These are phyloP conservation scores for Anneissia japonica DNA, from an alignment of 35 echinoderm and acorn worm species.

Conservation along the genomic window DNA sequence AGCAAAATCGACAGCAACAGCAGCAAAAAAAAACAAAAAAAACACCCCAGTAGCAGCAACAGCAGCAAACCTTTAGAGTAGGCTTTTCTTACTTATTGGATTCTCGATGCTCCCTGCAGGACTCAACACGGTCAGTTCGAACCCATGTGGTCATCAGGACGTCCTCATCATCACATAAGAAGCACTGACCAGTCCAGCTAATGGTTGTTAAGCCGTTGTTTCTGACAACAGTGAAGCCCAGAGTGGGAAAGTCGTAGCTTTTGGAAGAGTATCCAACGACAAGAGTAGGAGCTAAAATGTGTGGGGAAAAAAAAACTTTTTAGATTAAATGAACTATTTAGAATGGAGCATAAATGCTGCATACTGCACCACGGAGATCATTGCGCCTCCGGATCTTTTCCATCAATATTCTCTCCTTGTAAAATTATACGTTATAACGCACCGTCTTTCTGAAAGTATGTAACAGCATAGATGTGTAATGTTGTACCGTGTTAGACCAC, in stretches of 20 bases:
- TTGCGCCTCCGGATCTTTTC: background rate
- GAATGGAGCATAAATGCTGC: background rate
- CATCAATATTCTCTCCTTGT: background rate
- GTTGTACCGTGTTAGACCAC: too few species aligned
- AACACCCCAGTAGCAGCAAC: background rate
- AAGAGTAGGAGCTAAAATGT: conserved; percentile 52
- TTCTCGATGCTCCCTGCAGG: conserved; percentile 43
- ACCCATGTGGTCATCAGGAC: conserved; percentile 86
- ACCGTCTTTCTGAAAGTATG: too few species aligned
- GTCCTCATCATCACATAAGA: conserved; percentile 66
- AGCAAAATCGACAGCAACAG: background rate
- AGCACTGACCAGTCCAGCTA: conserved; percentile 97
- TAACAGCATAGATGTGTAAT: too few species aligned
- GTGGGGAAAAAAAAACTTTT: background rate
- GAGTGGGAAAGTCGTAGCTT: conserved; percentile 47
- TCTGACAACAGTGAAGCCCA: conserved; percentile 81
- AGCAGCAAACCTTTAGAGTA: too few species aligned
- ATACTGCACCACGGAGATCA: background rate
- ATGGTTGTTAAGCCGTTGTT: conserved; percentile 76
- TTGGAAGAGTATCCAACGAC: conserved; percentile 77
- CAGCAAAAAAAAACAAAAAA: background rate
- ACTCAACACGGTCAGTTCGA: conserved; percentile 45
- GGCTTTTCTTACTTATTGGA: conserved; percentile 51
- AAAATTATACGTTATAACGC: too few species aligned
- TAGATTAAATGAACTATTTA: background rate